A percentile compares a stretch with the other conserved stretches of the same genome.
These are phyloP conservation scores for Paramormyrops kingsleyae DNA, from an alignment of 2,113 vertebrate species.

Conservation along the genomic window DNA sequence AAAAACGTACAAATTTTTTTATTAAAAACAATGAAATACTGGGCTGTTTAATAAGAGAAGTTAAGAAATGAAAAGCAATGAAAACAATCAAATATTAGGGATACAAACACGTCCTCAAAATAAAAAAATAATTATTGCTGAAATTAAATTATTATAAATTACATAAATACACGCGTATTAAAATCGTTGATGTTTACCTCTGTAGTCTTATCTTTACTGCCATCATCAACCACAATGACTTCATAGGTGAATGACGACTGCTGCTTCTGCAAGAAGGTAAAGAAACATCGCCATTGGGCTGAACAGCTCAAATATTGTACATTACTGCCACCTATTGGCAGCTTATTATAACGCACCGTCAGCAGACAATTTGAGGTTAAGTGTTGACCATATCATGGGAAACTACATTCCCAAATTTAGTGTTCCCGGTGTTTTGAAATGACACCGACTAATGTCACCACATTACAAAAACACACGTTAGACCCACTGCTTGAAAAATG, in stretches of 20 bases:
- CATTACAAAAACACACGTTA: not conserved
- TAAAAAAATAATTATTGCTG: not conserved
- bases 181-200: slow-evolving; percentile 59
- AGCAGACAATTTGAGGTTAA: not conserved
- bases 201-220: slow-evolving; percentile 88
- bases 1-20: not conserved
- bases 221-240: slow-evolving; percentile 88
- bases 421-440: not conserved
- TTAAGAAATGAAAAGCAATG: not conserved
- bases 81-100: not conserved
- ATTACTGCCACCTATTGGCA: slow-evolving; percentile 44
- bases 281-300: not conserved
- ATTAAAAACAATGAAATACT: not conserved
- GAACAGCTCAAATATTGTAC: not conserved
- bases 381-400: too few relatives aligned
- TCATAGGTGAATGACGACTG: slow-evolving; percentile 81
- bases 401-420: not conserved
- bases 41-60: not conserved
- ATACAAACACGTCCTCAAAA: not conserved
- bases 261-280: slow-evolving; percentile 62
- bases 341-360: not conserved
- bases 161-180: not conserved
- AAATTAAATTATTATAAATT: not conserved
- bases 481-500: not conserved
- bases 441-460: not conserved